Base-by-base conservation (phyloP, 2,888 invertebrate genomes). In the Hoplodrina ambigua region DNA sequence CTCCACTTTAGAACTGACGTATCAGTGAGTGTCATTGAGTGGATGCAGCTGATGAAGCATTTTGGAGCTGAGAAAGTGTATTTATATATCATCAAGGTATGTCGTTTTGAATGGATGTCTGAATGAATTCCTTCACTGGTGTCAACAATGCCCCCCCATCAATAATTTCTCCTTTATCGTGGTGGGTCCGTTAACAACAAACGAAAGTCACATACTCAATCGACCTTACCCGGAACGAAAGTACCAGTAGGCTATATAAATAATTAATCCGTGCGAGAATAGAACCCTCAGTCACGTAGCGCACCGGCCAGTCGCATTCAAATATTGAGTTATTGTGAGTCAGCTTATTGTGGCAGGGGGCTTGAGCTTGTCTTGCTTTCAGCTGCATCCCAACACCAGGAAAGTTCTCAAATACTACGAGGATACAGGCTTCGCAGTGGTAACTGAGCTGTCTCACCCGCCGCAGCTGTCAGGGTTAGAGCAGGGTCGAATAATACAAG, bases 21-120 rank as follows among this genome's bases (percentile, higher is more conserved):
- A 11, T 67, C 79, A 0, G 58, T 61, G 3, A 25, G 46, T 10
- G 50, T 79, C 3, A 64, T 74, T 0, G 79, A 79, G 41, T 79
- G 79, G 79, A 46, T 76, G 49, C 65, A 76, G 54, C 25, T 76
- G 17, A 37, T 79, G 25, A 53, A 64, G 13, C 67, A 58, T 2
- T 65, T 79, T 13, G 79, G 76, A 4, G 74, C 68, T 33, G 44
- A 50, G 20, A 72, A 69, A 20, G 71, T 65, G 4, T 79, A 69
- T 15, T 13, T 73, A 1, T 71, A 73, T 60, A 30, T 66, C 4
- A 37, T 73, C 6, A 71, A 60, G 69, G 78, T 78, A 1, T 11
- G 69, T 50, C 8, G 5, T 17, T 17, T 44, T 44, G 25, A 25
- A 25, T 25, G 25, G 25, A 25, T 25, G 25, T 25, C 2, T 25